Evolutionary conservation across 2,797 vertebrate genomes (phyloP), one percentile per base, ranked within the genome.

Genomic region (Pseudochirops cupreus): DNA sequence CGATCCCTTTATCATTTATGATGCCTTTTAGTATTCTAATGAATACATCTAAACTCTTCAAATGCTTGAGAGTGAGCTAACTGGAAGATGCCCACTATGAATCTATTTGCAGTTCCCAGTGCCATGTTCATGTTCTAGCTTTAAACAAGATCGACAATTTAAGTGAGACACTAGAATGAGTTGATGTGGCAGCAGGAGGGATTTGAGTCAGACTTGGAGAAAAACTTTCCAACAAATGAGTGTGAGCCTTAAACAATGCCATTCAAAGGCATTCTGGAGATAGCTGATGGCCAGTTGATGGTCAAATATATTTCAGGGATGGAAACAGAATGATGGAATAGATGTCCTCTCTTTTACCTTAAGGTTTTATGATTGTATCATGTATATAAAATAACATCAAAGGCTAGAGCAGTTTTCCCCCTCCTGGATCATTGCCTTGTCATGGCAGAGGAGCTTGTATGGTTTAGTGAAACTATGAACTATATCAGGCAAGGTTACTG

Each of bases 11-110:
- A 67, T 96, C 90, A 87, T 97, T 97, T 97, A 96, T 96, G 96
- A 96, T 91, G 53, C 57, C 93, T 95, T 96, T 98, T 96, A 96
- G 93, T 96, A 94, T 46, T 93, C 95, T 97, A 94, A 93, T 92
- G 57, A 94, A 89, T 96, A 92, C 82, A 93, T 92, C 92, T 92
- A 93, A 67, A 50, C 56, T 96, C 56, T 24, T 95, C 95, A 96
- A 96, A 91, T 92, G 96, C 50, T 39, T 24, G n/a, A 92, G 82
- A 94, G 31, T 39, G 97, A 96, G 56, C n/a, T 95, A 53, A 94
- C 59, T 96, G 54, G 62, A 95, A 95, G 94, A 91, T 28, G 92
- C 91, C 95, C 87, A 97, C 18, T 92, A 21, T 95, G 55, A 7
- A 18, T 97, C 6, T 94, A n/a, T 91, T 91, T 91, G 39, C 18